Percentiles rank a stretch among this genome's conserved stretches.
phyloP scores from a whole-genome alignment of 1,140 invertebrate genomes.

The Pseudoatta argentina region DNA sequence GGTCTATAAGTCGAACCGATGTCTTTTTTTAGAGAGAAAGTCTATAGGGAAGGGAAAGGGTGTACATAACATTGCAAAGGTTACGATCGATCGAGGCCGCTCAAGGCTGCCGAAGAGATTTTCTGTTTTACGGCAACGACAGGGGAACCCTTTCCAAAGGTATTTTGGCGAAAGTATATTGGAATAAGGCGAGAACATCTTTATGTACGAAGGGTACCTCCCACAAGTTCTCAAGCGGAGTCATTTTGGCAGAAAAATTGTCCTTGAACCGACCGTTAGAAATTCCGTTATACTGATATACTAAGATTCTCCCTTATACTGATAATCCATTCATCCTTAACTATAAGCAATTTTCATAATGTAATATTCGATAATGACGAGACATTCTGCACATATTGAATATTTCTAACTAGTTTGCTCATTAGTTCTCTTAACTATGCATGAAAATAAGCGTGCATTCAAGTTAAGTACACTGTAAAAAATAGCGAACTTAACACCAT shows the following conservation, averaged over 20 bases:
- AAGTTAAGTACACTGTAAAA: background rate
- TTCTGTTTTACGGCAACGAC: conserved; percentile 48
- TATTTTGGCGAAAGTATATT: conserved; percentile 39
- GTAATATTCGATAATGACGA: background rate
- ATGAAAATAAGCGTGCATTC: background rate
- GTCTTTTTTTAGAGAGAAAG: conserved; percentile 55
- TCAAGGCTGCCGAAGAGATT: conserved; percentile 49
- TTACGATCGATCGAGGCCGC: conserved; percentile 63
- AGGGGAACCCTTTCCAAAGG: conserved; percentile 5
- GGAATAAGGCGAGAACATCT: conserved; percentile 48
- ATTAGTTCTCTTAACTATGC: background rate
- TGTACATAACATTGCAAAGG: conserved; percentile 54
- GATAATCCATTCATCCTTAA: background rate
- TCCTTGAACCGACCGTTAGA: background rate
- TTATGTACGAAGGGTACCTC: conserved; percentile 11
- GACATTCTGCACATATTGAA: background rate
- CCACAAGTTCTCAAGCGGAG: conserved; percentile 21
- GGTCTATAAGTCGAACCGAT: conserved; percentile 59
- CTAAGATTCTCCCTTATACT: background rate
- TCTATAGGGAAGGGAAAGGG: background rate
- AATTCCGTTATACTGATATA: background rate
- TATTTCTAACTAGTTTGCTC: conserved; percentile 4
- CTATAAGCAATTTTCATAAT: background rate
- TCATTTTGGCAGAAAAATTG: conserved; percentile 15
- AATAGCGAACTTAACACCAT: too few relatives aligned